Evolutionary conservation across 2,888 invertebrate genomes (phyloP).

Genomic region (Adineta ricciae): DNA sequence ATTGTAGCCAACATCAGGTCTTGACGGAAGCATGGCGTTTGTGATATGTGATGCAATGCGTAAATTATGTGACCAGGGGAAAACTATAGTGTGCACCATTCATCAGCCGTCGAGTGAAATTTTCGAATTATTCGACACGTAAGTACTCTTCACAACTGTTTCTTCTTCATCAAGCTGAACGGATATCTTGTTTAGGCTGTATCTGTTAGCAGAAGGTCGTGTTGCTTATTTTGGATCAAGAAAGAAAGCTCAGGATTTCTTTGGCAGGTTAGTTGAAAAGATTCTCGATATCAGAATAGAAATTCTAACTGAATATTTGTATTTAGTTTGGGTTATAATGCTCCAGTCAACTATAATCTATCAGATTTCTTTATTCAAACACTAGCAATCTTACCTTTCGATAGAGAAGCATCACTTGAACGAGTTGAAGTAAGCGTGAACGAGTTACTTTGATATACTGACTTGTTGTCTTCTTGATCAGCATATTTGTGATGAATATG

Average conservation of each 20-base stretch:
- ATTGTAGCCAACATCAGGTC: conserved; percentile 70
- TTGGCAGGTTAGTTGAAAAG: conserved; percentile 43
- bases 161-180: conserved; percentile 60
- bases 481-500: conserved; percentile 26
- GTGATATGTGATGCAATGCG: conserved; percentile 68
- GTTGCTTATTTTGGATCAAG: conserved; percentile 71
- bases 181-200: conserved; percentile 40
- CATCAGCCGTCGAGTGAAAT: conserved; percentile 64
- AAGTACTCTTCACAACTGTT: conserved; percentile 58
- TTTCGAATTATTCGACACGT: conserved; percentile 48
- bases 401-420: conserved; percentile 67
- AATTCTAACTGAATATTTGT: neutral
- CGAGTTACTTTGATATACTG: neutral
- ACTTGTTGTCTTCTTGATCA: neutral
- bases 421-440: conserved; percentile 49
- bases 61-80: conserved; percentile 60
- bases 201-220: conserved; percentile 77
- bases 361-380: conserved; percentile 82
- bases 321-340: conserved; percentile 36
- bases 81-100: conserved; percentile 80
- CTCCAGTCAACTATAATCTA: conserved; percentile 78
- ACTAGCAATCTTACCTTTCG: conserved; percentile 69
- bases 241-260: conserved; percentile 47
- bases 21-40: conserved; percentile 92
- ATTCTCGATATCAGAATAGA: no score